Conservation (phyloP, 2,797 vertebrate species). For the Phoebastria nigripes region DNA sequence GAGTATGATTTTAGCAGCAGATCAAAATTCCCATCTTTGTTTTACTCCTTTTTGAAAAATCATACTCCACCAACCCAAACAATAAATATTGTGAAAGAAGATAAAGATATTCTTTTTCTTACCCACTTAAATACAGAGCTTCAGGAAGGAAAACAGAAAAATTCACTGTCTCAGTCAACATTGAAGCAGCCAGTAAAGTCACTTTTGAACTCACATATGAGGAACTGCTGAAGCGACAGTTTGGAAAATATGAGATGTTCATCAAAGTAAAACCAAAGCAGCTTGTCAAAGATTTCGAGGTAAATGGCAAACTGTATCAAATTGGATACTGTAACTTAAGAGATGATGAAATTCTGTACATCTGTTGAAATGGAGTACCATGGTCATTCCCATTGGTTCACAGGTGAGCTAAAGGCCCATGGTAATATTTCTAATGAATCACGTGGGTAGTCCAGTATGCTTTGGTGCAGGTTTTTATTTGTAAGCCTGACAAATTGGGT, state of each 20-base stretch:
- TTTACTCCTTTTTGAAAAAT: neutral
- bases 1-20: neutral
- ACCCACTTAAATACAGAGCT: slow-evolving; percentile 70
- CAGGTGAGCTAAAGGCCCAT: neutral
- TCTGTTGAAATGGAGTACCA: neutral
- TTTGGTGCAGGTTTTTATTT: neutral
- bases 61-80: neutral
- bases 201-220: slow-evolving; percentile 88
- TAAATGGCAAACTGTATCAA: slow-evolving; percentile 28
- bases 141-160: slow-evolving; percentile 92
- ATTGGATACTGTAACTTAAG: neutral
- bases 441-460: neutral
- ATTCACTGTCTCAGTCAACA: slow-evolving; percentile 88
- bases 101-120: neutral
- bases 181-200: slow-evolving; percentile 83
- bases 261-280: slow-evolving; percentile 87
- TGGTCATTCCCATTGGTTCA: neutral
- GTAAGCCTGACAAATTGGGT: neutral
- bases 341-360: neutral
- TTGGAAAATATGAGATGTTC: slow-evolving; percentile 86
- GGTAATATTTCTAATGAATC: neutral
- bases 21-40: neutral
- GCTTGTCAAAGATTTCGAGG: slow-evolving; percentile 88
- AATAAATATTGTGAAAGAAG: neutral
- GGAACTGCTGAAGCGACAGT: slow-evolving; percentile 86